These are phyloP conservation scores for Argynnis bischoffii DNA, from an alignment of 2,888 invertebrate genomes.

Conservation along the genomic window DNA sequence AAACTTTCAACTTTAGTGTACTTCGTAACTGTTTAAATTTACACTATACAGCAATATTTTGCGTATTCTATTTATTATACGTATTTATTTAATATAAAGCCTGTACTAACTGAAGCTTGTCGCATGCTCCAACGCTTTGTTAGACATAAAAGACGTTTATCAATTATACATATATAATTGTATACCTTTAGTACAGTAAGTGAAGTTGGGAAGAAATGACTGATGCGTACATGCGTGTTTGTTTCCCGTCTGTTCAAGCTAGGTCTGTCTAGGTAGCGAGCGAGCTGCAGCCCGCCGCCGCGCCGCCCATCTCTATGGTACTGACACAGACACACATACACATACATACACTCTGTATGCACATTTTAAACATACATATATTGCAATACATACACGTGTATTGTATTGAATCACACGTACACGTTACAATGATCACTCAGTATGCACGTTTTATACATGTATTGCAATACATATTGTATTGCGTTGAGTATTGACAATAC, in stretches of 20 bases:
- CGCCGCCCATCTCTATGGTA: constrained; percentile 73
- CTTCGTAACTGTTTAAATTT: neutral
- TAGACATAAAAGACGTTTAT: constrained; percentile 1
- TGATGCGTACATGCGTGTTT: constrained; percentile 80
- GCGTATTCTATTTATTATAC: neutral
- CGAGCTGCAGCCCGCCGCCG: constrained; percentile 68
- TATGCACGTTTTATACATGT: constrained; percentile 37
- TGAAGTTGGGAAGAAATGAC: constrained; percentile 73
- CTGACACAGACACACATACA: constrained; percentile 58
- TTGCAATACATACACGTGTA: constrained; percentile 1
- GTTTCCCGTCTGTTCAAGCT: constrained; percentile 82
- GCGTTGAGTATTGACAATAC: too few relatives aligned
- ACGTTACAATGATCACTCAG: constrained; percentile 13
- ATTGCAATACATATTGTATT: neutral
- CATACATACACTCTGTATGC: constrained; percentile 33
- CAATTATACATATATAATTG: constrained; percentile 34
- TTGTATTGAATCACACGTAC: too few relatives aligned
- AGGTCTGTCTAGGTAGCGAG: constrained; percentile 73
- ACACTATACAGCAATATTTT: neutral
- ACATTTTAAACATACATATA: constrained; percentile 35
- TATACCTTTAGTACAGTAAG: constrained; percentile 26
- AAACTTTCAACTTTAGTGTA: neutral
- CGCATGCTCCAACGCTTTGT: constrained; percentile 16
- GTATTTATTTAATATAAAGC: neutral
- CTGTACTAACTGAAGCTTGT: constrained; percentile 15